Evolutionary conservation across 2,888 invertebrate genomes (phyloP), one percentile per base, ranked within the genome.

Genomic region (Hirtodrosophila alboralis): DNA sequence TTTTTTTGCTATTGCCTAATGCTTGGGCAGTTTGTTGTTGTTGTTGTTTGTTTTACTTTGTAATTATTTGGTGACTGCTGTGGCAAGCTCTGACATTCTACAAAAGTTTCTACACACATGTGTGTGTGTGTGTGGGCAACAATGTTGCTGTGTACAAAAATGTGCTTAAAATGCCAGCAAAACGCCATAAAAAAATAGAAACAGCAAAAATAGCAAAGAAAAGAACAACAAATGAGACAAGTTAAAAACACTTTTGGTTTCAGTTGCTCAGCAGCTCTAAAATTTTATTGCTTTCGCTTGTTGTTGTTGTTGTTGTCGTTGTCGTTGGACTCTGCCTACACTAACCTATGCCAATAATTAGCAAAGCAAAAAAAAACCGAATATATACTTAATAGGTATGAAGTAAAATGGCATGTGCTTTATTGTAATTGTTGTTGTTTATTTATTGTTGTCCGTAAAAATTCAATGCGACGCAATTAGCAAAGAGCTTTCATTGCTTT

Each of bases 311-410:
- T 23, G 10, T 14, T 38, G 48, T 10, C 12, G n/a, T 16, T 21
- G 34, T n/a, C 14, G 23, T 40, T 23, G 37, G 49, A 37, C 59
- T 33, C 67, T 81, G 66, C 85, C 75, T 63, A 75, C 85, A 87
- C 89, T 88, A 88, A 87, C 87, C 87, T 87, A 88, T 74, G 84
- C 76, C 87, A 87, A 87, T 86, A 88, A 88, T 88, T 87, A 87
- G 83, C 73, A 60, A 70, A 69, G 57, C 56, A 67, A 51, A 56
- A 34, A 59, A 54, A 62, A 70, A 43, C 41, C 45, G 72, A 56
- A 3, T 6, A 7, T 5, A 4, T 6, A 23, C 23, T 43, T 60
- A 59, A 66, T 64, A 68, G 66, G 64, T 40, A 52, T 47, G n/a
- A n/a, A n/a, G n/a, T n/a, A n/a, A n/a, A n/a, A n/a, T n/a, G 49